Conservation (phyloP, 2,888 invertebrate species). For the Antitype chi region DNA sequence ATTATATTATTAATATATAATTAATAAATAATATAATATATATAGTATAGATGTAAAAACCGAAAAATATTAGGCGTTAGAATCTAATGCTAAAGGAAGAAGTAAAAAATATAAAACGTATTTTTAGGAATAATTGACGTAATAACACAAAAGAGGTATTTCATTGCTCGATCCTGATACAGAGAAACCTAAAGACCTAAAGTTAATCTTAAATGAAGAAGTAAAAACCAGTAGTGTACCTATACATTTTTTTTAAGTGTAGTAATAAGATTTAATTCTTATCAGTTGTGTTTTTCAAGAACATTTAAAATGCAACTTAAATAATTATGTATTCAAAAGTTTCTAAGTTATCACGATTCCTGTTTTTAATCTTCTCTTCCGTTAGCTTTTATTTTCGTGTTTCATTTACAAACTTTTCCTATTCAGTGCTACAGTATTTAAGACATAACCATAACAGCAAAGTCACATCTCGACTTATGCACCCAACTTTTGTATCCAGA, state of each 20-base stretch:
- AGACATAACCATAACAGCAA: slow-evolving; percentile 28
- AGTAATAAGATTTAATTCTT: not conserved
- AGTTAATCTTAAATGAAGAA: not conserved
- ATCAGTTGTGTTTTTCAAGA: not conserved
- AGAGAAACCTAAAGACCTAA: too few species aligned
- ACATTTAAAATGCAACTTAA: slow-evolving; percentile 15
- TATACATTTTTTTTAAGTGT: not conserved
- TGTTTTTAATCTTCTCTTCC: slow-evolving; percentile 21
- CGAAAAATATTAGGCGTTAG: too few species aligned
- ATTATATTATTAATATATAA: too few species aligned
- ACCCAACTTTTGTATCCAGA: slow-evolving; percentile 48
- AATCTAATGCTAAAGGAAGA: too few species aligned
- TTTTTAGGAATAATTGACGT: too few species aligned
- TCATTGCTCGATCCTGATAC: too few species aligned
- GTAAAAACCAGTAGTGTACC: not conserved
- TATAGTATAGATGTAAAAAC: too few species aligned
- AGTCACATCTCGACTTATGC: slow-evolving; percentile 42
- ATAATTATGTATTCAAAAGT: slow-evolving; percentile 12
- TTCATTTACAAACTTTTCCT: slow-evolving; percentile 37
- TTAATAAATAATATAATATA: too few species aligned
- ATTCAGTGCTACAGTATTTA: slow-evolving; percentile 38
- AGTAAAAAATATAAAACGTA: too few species aligned
- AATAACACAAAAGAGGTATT: too few species aligned
- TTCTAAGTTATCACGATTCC: slow-evolving; percentile 16
- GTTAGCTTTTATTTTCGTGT: slow-evolving; percentile 39